phyloP scores from a whole-genome alignment of 2,797 vertebrate genomes.

The Acridotheres tristis region DNA sequence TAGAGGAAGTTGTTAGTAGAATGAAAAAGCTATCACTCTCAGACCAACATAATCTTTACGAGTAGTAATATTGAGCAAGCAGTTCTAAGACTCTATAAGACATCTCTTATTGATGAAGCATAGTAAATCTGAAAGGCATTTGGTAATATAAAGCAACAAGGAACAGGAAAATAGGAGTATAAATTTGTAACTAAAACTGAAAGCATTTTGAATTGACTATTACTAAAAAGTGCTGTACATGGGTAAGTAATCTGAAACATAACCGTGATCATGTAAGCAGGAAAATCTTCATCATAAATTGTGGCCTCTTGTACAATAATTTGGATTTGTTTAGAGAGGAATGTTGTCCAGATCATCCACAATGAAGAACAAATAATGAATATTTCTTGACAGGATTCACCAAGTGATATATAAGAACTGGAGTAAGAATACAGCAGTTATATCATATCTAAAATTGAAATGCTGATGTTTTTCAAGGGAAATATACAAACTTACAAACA shows the following conservation, averaged over 20 bases:
- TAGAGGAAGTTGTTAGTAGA: background rate
- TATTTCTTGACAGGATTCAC: background rate
- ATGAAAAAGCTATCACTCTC: background rate
- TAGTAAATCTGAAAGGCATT: slow-evolving; percentile 3
- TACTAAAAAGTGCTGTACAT: background rate
- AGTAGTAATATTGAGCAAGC: background rate
- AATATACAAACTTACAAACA: background rate
- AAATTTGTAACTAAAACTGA: background rate
- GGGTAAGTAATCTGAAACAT: background rate
- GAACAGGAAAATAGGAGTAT: background rate
- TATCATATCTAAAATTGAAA: background rate
- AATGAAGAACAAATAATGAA: background rate
- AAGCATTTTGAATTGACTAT: background rate
- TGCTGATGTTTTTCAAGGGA: background rate
- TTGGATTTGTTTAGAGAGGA: background rate
- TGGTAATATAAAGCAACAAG: background rate
- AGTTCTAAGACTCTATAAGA: background rate
- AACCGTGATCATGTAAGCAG: background rate
- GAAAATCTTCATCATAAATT: background rate
- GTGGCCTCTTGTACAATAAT: background rate
- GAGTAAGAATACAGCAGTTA: background rate
- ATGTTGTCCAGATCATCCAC: background rate
- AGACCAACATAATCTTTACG: background rate
- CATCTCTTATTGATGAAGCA: background rate
- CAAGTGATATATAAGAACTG: background rate